These are phyloP conservation scores for Coreoperca whiteheadi DNA, from an alignment of 2,113 vertebrate genomes.

Conservation along the genomic window DNA sequence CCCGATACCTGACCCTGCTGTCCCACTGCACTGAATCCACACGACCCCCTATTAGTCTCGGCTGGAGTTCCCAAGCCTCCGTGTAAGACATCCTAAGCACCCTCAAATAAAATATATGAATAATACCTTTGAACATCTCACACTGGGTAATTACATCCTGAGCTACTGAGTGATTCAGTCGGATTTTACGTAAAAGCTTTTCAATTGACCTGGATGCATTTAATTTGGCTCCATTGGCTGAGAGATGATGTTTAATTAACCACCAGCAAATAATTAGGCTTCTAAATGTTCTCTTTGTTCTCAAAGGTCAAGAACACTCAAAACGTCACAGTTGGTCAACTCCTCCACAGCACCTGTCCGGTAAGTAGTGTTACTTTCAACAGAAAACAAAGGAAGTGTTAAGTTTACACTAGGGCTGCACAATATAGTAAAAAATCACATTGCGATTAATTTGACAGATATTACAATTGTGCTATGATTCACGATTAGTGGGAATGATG, in stretches of 20 bases:
- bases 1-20: conserved; percentile 92
- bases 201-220: not conserved
- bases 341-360: conserved; percentile 87
- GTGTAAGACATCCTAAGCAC: conserved; percentile 79
- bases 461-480: no score
- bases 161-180: not conserved
- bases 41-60: conserved; percentile 88
- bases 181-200: not conserved
- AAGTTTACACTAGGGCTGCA: no score
- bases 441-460: no score
- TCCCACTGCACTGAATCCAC: conserved; percentile 95
- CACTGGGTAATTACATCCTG: not conserved
- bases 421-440: no score
- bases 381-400: no score
- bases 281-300: conserved; percentile 38
- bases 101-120: not conserved
- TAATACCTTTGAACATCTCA: not conserved
- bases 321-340: conserved; percentile 92
- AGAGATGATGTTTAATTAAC: not conserved
- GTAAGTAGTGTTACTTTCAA: conserved; percentile 78
- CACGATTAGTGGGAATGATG: no score
- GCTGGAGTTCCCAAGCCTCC: conserved; percentile 88
- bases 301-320: conserved; percentile 91
- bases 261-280: not conserved
- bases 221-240: not conserved